Evolutionary conservation across 2,888 invertebrate genomes (phyloP), one percentile per base, ranked within the genome.

Genomic region (Orthosia incerta): DNA sequence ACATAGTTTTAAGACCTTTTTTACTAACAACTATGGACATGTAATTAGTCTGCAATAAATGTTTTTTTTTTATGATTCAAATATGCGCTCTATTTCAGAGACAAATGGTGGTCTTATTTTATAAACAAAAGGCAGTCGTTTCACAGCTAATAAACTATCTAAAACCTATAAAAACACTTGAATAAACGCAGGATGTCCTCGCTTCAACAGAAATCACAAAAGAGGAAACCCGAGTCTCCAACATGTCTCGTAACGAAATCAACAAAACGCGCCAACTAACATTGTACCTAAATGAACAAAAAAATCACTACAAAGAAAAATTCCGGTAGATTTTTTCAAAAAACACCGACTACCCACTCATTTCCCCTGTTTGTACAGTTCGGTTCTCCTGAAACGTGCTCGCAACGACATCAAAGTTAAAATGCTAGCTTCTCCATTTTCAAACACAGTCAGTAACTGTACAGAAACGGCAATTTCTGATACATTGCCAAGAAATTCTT

Each of bases 401-500:
- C 55, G 57, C 62, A 77, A 78, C 79, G 74, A 70, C 80, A 82
- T 80, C 82, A 82, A 78, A 80, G 80, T 82, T 80, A 78, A 78
- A 80, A 82, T 39, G 69, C 82, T 70, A 78, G 74, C 82, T 63
- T 78, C 82, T 82, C 74, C 64, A 74, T 78, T 80, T 78, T 74
- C 82, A 74, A 74, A 72, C 67, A 61, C 55, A 61, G 45, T 51
- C 70, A 39, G 46, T 39, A 39, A 39, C 39, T 39, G 39, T 67
- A 61, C 20, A 65, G 64, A 48, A 71, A 71, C 70, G 53, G 63
- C 66, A 53, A 70, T 74, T 74, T 64, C 83, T 81, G 83, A 79
- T 79, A 79, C 79, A 78, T 74, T 81, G 80, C 80, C 80, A 81
- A 81, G 80, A 82, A 79, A 74, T 78, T 79, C 74, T 81, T 81